Conservation (phyloP, 2,797 vertebrate species). For the Gymnodraco acuticeps region DNA sequence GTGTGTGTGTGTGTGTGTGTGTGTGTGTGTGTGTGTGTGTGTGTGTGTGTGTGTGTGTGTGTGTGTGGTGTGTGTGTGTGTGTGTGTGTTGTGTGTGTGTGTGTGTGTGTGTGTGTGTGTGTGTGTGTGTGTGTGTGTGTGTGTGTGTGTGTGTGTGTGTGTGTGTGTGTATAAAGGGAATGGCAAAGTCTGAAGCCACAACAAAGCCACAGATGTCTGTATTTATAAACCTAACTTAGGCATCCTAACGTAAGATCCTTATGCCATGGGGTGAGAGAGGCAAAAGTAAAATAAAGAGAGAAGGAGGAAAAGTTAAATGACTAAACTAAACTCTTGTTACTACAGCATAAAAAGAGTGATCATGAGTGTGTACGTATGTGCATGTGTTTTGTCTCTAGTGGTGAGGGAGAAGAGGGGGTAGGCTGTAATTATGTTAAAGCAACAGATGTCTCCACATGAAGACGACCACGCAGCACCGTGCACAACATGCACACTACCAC, state of each 20-base stretch:
- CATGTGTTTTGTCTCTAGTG: slow-evolving; percentile 49
- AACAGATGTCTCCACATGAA: slow-evolving; percentile 85
- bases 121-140: slow-evolving; percentile 33
- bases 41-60: slow-evolving; percentile 16
- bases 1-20: slow-evolving; percentile 27
- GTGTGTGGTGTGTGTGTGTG: slow-evolving; percentile 40
- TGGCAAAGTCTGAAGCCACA: slow-evolving; percentile 63
- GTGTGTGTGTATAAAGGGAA: slow-evolving; percentile 31
- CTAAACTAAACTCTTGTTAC: slow-evolving; percentile 2
- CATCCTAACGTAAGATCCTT: slow-evolving; percentile 23
- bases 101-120: slow-evolving; percentile 39
- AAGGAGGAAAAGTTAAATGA: slow-evolving; percentile 9
- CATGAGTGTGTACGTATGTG: slow-evolving; percentile 4
- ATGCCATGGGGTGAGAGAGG: slow-evolving; percentile 29
- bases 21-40: slow-evolving; percentile 39
- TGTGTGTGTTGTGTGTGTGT: slow-evolving; percentile 41
- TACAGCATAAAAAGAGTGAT: slow-evolving; percentile 2
- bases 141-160: slow-evolving; percentile 33
- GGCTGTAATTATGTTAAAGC: slow-evolving; percentile 78
- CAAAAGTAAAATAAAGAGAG: slow-evolving; percentile 26
- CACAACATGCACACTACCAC: slow-evolving; percentile 62
- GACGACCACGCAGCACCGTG: slow-evolving; percentile 62
- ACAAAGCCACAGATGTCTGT: slow-evolving; percentile 61
- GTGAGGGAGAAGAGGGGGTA: slow-evolving; percentile 53
- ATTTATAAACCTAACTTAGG: slow-evolving; percentile 40